phyloP scores from a whole-genome alignment of 2,113 vertebrate genomes.

The Gymnogyps californianus region DNA sequence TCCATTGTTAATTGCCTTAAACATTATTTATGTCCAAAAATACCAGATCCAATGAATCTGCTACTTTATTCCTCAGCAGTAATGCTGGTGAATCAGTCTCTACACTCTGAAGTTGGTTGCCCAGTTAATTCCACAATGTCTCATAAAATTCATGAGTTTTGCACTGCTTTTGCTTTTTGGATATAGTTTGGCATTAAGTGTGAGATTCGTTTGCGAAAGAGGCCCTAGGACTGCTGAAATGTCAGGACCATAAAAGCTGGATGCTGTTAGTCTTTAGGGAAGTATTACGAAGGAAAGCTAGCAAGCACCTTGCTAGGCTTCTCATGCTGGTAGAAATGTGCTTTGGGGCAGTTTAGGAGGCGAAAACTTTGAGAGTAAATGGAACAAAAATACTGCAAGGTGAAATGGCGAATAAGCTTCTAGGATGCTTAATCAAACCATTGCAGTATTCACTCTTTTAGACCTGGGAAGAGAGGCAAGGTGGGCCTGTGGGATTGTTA shows the following conservation, averaged over 20 bases:
- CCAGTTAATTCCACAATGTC: background rate
- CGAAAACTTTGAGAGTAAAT: background rate
- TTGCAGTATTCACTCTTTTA: background rate
- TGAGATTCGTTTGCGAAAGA: accelerated
- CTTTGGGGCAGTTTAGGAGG: background rate
- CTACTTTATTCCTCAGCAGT: background rate
- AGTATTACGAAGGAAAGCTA: background rate
- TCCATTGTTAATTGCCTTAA: background rate
- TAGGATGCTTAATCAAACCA: background rate
- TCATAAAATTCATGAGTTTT: background rate
- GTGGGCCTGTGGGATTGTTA: background rate
- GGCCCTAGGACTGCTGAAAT: background rate
- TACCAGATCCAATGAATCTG: background rate
- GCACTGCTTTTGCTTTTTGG: background rate
- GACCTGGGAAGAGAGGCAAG: background rate
- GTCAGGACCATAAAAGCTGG: background rate
- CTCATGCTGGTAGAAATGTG: background rate
- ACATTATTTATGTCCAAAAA: background rate
- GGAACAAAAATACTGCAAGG: background rate
- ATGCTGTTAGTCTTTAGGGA: background rate
- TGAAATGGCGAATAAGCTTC: background rate
- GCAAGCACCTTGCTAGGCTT: background rate
- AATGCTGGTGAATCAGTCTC: background rate
- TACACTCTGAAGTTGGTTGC: background rate
- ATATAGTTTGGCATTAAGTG: background rate